Evolutionary conservation across 2,113 vertebrate genomes (phyloP).

Genomic region (Poeciliopsis prolifica): DNA sequence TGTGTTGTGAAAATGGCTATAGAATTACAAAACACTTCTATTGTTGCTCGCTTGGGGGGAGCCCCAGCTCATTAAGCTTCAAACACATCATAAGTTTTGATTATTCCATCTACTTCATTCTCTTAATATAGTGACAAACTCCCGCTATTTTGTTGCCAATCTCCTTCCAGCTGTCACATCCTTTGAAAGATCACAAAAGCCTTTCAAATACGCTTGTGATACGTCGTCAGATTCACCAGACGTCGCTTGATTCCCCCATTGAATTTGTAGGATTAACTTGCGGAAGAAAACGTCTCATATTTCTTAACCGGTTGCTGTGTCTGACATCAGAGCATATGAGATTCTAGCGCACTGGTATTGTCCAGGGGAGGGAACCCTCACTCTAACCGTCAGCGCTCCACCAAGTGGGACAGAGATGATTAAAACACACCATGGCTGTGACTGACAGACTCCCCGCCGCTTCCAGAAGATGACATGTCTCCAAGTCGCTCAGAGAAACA

Average conservation of each 20-base stretch:
- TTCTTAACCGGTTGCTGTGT: slow-evolving; percentile 73
- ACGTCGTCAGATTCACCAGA: slow-evolving; percentile 73
- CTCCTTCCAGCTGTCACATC: slow-evolving; percentile 74
- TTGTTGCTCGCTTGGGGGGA: slow-evolving; percentile 73
- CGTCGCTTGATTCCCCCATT: slow-evolving; percentile 75
- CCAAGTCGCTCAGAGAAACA: slow-evolving; percentile 71
- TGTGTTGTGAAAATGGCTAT: slow-evolving; percentile 77
- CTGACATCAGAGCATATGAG: slow-evolving; percentile 75
- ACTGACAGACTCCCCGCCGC: slow-evolving; percentile 79
- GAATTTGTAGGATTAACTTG: slow-evolving; percentile 75
- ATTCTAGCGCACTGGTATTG: slow-evolving; percentile 69
- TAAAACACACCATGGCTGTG: slow-evolving; percentile 78
- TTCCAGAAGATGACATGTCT: slow-evolving; percentile 78
- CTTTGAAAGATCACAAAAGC: slow-evolving; percentile 75
- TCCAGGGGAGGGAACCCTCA: slow-evolving; percentile 81
- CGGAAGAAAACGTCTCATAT: slow-evolving; percentile 72
- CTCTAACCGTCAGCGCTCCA: slow-evolving; percentile 75
- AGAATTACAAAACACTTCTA: slow-evolving; percentile 77
- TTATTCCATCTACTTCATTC: slow-evolving; percentile 71
- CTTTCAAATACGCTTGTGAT: slow-evolving; percentile 72
- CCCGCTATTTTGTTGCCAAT: slow-evolving; percentile 76
- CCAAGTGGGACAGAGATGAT: slow-evolving; percentile 80
- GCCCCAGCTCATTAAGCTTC: slow-evolving; percentile 75
- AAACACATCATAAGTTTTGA: slow-evolving; percentile 74
- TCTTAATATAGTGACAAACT: slow-evolving; percentile 76